Conservation (phyloP, 2,888 invertebrate genomes). For the Euplexia lucipara region DNA sequence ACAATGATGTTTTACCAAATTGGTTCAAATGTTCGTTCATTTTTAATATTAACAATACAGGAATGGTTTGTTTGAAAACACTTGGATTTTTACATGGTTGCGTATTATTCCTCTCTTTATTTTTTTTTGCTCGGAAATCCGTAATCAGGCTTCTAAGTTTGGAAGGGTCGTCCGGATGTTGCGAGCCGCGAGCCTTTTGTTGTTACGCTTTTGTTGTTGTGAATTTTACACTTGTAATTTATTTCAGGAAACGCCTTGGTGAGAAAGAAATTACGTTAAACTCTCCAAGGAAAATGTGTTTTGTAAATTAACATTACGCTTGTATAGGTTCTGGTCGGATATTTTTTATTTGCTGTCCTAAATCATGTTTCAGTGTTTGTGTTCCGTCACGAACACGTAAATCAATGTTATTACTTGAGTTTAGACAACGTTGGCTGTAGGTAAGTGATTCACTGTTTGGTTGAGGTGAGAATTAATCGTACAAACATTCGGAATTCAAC, state of each 20-base stretch:
- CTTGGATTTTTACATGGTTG: slow-evolving; percentile 75
- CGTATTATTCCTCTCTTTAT: slow-evolving; percentile 84
- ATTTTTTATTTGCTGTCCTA: slow-evolving; percentile 70
- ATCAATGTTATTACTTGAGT: slow-evolving; percentile 40
- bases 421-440: slow-evolving; percentile 21
- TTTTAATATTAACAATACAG: slow-evolving; percentile 70
- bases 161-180: slow-evolving; percentile 90
- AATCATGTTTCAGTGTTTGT: slow-evolving; percentile 55
- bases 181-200: slow-evolving; percentile 90
- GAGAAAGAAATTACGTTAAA: slow-evolving; percentile 90
- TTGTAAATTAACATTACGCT: slow-evolving; percentile 87
- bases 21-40: slow-evolving; percentile 58
- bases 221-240: slow-evolving; percentile 91
- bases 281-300: slow-evolving; percentile 90
- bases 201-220: slow-evolving; percentile 90
- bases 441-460: slow-evolving; percentile 13
- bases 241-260: slow-evolving; percentile 90
- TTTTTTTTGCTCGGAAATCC: slow-evolving; percentile 89
- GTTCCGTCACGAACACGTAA: slow-evolving; percentile 22
- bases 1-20: slow-evolving; percentile 41
- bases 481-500: neutral
- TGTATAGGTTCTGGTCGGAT: slow-evolving; percentile 77
- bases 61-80: slow-evolving; percentile 78
- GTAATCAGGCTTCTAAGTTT: slow-evolving; percentile 91
- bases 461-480: slow-evolving; percentile 9